Percentiles rank a stretch among this genome's conserved stretches.
These are phyloP conservation scores for Luperina testacea DNA, from an alignment of 2,888 invertebrate genomes.

Conservation along the genomic window DNA sequence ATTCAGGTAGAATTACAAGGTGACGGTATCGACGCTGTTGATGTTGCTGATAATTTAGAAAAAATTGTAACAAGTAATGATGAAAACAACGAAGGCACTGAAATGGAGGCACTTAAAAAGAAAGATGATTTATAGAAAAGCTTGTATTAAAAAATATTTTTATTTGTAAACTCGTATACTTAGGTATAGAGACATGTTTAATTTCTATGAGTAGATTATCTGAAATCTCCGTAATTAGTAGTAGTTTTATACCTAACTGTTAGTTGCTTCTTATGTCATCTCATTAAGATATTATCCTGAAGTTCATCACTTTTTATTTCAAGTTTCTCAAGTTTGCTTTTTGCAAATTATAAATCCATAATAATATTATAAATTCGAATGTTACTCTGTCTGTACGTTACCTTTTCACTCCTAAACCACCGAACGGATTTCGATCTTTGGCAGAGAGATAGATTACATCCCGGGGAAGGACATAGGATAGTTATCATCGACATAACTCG, in stretches of 20 bases:
- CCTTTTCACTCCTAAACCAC: no score
- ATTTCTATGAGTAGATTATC: background rate
- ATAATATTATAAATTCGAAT: no score
- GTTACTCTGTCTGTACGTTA: no score
- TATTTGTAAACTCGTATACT: background rate
- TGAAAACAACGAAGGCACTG: conserved; percentile 48
- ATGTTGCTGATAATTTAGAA: conserved; percentile 10
- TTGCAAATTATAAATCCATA: background rate
- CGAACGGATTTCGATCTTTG: no score
- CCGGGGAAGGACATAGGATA: no score
- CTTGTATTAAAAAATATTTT: background rate
- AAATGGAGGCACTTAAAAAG: conserved; percentile 57
- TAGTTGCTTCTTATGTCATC: background rate
- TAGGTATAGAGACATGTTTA: background rate
- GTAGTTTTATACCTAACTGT: background rate
- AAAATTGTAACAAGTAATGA: conserved; percentile 19
- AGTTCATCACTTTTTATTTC: background rate
- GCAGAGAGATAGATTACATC: no score
- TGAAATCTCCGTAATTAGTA: background rate
- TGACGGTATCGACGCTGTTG: conserved; percentile 44
- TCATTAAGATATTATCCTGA: background rate
- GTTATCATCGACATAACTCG: no score
- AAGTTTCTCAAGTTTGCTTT: background rate
- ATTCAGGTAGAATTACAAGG: conserved; percentile 87
- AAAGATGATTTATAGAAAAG: conserved; percentile 24